phyloP scores from a whole-genome alignment of 2,888 invertebrate species.

The Sesia apiformis region DNA sequence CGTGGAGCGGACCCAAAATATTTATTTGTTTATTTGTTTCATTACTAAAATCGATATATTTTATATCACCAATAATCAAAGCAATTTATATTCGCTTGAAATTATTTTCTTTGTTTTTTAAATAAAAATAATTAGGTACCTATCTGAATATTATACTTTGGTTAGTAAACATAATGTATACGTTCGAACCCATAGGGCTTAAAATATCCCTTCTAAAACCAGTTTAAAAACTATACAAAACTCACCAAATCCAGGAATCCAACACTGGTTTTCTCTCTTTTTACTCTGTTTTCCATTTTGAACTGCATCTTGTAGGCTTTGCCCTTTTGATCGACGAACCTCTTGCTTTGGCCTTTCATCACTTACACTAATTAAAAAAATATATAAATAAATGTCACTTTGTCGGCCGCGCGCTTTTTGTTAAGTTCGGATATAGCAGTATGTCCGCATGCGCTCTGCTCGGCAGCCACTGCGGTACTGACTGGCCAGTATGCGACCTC shows the following conservation, averaged over 20 bases:
- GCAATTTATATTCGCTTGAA: too few relatives aligned
- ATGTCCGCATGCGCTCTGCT: not conserved
- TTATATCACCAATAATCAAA: too few relatives aligned
- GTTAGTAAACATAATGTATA: not conserved
- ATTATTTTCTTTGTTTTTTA: too few relatives aligned
- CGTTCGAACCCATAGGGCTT: not conserved
- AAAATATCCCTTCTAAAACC: not conserved
- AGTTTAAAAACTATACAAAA: not conserved
- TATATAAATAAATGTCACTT: not conserved
- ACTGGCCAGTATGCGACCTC: not conserved
- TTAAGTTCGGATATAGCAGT: not conserved
- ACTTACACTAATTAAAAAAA: not conserved
- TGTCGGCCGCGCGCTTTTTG: not conserved
- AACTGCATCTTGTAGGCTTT: conserved; percentile 20
- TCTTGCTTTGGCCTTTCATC: conserved; percentile 28
- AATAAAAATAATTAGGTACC: not conserved
- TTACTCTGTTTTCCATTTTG: conserved; percentile 4
- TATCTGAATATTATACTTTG: not conserved
- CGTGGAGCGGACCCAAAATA: too few relatives aligned
- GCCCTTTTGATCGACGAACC: conserved; percentile 30
- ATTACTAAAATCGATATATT: too few relatives aligned
- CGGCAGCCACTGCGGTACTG: not conserved
- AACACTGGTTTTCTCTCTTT: conserved; percentile 13
- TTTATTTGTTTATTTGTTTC: too few relatives aligned
- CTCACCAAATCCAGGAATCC: not conserved